These are phyloP conservation scores for Zosterops hypoxanthus DNA, from an alignment of 2,113 vertebrate genomes.

Conservation along the genomic window DNA sequence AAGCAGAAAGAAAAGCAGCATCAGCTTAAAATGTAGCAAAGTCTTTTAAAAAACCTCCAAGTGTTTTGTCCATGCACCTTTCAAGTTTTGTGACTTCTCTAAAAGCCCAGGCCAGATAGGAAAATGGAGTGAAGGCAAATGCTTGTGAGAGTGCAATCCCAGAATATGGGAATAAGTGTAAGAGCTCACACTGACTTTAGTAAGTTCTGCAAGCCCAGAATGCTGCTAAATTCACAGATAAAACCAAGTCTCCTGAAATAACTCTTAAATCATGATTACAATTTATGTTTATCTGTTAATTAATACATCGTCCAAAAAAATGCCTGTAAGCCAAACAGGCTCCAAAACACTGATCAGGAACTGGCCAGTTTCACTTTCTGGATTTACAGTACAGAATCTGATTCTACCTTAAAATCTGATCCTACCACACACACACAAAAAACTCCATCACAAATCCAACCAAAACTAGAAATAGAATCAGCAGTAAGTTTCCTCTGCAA, in stretches of 20 bases:
- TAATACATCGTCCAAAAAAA: not conserved
- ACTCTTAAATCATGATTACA: not conserved
- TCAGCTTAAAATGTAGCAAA: not conserved
- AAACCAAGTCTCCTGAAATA: not conserved
- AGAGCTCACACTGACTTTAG: not conserved
- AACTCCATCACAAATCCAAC: not conserved
- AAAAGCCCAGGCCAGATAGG: not conserved
- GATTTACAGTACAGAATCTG: not conserved
- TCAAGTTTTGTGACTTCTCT: not conserved
- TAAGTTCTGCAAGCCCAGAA: not conserved
- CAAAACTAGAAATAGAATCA: not conserved
- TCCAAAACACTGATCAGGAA: not conserved
- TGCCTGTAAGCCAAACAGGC: not conserved
- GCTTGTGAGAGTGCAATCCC: not conserved
- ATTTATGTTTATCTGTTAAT: not conserved
- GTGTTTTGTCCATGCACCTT: not conserved
- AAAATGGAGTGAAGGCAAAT: not conserved
- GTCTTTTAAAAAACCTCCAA: not conserved
- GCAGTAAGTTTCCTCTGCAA: not conserved
- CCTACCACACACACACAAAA: not conserved
- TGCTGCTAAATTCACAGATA: not conserved
- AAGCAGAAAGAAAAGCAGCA: not conserved
- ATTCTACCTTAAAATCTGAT: not conserved
- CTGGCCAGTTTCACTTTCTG: not conserved
- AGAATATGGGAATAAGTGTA: not conserved